Evolutionary conservation across 2,113 vertebrate genomes (phyloP), one percentile per base, ranked within the genome.

Genomic region (Rhipidura dahli): DNA sequence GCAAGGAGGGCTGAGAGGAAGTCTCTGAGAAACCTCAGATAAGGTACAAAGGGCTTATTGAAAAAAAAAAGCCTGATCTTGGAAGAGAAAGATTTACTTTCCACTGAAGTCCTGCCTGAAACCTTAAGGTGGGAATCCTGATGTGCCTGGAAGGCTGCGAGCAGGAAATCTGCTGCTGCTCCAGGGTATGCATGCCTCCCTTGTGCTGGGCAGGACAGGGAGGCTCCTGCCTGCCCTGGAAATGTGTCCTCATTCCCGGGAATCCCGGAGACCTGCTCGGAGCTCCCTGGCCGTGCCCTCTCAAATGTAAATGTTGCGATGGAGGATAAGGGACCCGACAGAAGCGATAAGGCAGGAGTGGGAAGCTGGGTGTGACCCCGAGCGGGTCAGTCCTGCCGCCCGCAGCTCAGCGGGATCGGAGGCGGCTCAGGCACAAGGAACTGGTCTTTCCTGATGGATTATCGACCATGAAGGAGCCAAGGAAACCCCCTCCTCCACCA

Each of bases 271-370:
- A n/a, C 14, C 60, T 2, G 28, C 79, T 30, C 53, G 1, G 42
- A 30, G 54, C 0, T 59, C 86, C 2, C 16, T 13, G 75, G 51
- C 42, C 53, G 20, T 7, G 59, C 83, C 45, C 87, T 92, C 92
- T 45, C 59, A 63, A 59, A 51, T 86, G 93, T 1, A 95, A 96
- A 96, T 81, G 87, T 2, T 0, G 19, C 1, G 24, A 18, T 30
- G 49, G 40, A 10, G 30, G 78, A 42, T 18, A 47, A 53, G 16
- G 27, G 23, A n/a, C 1, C 30, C 13, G 0, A 2, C 10, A 14
- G 4, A 45, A 18, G 3, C 11, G 22, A 20, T 37, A 31, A 4
- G 1, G 0, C 26, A 1, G 30, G 6, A 3, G 23, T 3, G 87
- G 60, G 45, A 8, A n/a, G 5, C 42, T 4, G 63, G 45, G 45